phyloP scores from a whole-genome alignment of 2,797 vertebrate species.

The Pygocentrus nattereri region DNA sequence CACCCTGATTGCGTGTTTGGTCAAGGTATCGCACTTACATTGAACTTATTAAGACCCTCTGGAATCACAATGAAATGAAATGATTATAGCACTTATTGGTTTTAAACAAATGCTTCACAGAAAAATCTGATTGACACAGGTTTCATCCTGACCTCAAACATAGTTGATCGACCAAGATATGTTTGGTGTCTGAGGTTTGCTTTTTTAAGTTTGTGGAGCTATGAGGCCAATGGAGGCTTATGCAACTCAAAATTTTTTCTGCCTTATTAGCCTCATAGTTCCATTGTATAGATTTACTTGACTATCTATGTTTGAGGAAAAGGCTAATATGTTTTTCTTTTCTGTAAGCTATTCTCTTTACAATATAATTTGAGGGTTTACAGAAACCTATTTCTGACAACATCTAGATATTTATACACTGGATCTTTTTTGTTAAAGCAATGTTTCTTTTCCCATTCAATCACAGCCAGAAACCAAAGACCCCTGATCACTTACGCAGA shows the following conservation, averaged over 20 bases:
- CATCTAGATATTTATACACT: not conserved
- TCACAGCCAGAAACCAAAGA: slow-evolving; percentile 46
- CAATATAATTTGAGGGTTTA: not conserved
- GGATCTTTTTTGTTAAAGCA: slow-evolving; percentile 10
- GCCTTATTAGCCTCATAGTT: not conserved
- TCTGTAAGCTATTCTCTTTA: not conserved
- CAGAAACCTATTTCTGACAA: not conserved
- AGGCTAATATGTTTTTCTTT: not conserved
- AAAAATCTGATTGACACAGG: not conserved
- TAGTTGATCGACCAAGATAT: not conserved
- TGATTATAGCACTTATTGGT: not conserved
- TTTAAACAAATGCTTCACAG: not conserved
- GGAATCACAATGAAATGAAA: not conserved
- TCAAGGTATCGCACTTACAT: slow-evolving; percentile 37
- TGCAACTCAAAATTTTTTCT: not conserved
- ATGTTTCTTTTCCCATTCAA: slow-evolving; percentile 38
- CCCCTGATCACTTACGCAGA: slow-evolving; percentile 69
- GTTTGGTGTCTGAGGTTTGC: not conserved
- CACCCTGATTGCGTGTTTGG: not conserved
- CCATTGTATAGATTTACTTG: not conserved
- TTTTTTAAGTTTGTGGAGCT: not conserved
- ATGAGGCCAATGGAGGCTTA: not conserved
- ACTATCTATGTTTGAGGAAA: too few relatives aligned
- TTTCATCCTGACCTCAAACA: not conserved
- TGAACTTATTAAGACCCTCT: not conserved